phyloP scores from a whole-genome alignment of 2,113 vertebrate species.

The Origma solitaria region DNA sequence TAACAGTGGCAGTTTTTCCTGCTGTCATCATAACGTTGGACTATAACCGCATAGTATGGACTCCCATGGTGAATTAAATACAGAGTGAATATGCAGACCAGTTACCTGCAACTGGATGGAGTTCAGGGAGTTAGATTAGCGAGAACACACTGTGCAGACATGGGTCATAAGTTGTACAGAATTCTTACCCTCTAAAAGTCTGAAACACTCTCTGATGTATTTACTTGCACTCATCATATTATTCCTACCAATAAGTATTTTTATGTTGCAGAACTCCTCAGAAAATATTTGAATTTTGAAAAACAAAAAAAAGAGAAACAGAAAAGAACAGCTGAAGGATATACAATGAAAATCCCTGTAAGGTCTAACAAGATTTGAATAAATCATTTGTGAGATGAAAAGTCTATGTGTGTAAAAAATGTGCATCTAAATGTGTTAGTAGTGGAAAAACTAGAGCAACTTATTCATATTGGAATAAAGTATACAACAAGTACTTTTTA shows the following conservation, averaged over 20 bases:
- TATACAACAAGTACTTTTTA: background rate
- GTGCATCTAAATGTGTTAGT: background rate
- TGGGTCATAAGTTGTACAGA: background rate
- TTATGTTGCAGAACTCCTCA: background rate
- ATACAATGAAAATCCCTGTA: background rate
- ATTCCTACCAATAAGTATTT: background rate
- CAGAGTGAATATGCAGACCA: background rate
- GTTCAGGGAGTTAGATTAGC: background rate
- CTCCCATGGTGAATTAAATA: background rate
- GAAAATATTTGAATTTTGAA: background rate
- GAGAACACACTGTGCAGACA: background rate
- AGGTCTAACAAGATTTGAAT: background rate
- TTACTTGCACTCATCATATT: background rate
- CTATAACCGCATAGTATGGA: background rate
- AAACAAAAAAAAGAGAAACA: background rate
- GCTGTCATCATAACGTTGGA: background rate
- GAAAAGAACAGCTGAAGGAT: background rate
- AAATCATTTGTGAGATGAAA: background rate
- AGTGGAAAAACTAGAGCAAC: background rate
- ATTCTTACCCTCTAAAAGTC: background rate
- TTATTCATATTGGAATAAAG: background rate
- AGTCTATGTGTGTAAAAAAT: background rate
- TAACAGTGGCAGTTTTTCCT: background rate
- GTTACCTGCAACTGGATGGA: background rate
- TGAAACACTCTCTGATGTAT: background rate